Evolutionary conservation across 2,797 vertebrate species (phyloP), one percentile per base, ranked within the genome.

Genomic region (Gymnodraco acuticeps): DNA sequence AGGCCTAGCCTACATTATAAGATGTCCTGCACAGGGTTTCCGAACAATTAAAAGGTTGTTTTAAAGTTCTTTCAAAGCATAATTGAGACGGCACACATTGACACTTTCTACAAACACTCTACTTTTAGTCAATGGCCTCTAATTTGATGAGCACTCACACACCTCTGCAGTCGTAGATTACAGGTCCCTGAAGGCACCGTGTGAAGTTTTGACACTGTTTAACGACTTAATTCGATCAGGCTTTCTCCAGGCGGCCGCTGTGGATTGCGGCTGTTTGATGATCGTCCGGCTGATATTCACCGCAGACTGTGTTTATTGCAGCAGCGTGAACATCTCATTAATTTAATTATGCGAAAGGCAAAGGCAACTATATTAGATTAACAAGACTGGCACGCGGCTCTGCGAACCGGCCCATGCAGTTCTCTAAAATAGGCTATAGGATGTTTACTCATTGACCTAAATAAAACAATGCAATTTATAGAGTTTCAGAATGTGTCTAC

Each of bases 221-320:
- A 59, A 80, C 20, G 31, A 48, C 72, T 77, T 90, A 88, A 94
- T 93, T 90, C 45, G 85, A 92, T 93, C 89, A 89, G 70, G 7
- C 13, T 42, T 20, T 61, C 64, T 63, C 54, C 55, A 42, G 56
- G 46, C 31, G 9, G 67, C 15, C 38, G n/a, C 38, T 50, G 69
- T 43, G 70, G 72, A 56, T 64, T 78, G 80, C 15, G 60, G 16
- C 23, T 80, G 88, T 81, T 88, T 77, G 79, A 75, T 51, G 71
- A 76, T 74, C 17, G 78, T 75, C 73, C 73, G 56, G 66, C 46
- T 66, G 73, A 59, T 69, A n/a, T 64, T 27, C 60, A 10, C 6
- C 55, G 1, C 64, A 38, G 19, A 3, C 70, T 41, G 54, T 55
- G 86, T 86, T 78, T 74, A 92, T 87, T 89, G 71, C 46, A 69